Percentiles rank a stretch among this genome's conserved stretches.
Conservation (phyloP, 2,113 vertebrate species). For the Nesoenas mayeri region DNA sequence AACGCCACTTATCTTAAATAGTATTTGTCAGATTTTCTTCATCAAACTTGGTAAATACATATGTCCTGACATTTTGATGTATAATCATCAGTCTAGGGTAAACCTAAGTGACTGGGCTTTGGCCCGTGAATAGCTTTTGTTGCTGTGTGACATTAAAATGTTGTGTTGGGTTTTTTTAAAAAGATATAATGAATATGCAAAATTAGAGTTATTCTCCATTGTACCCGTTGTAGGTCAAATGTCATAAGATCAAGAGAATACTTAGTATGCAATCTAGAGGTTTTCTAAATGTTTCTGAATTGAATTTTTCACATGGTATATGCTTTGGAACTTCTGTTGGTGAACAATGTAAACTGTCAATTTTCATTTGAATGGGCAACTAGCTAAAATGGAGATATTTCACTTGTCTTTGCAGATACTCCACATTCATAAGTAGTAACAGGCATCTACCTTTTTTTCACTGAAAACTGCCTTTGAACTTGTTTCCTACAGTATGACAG, state of each 20-base stretch:
- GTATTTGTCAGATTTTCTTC: constrained; percentile 83
- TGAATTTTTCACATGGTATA: neutral
- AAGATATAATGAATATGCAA: constrained; percentile 79
- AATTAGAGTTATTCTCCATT: constrained; percentile 70
- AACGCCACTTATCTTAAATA: constrained; percentile 82
- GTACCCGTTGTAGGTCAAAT: constrained; percentile 67
- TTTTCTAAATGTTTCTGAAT: constrained; percentile 58
- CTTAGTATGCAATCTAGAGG: constrained; percentile 56
- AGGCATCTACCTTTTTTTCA: neutral
- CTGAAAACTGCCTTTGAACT: constrained; percentile 37
- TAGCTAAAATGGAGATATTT: constrained; percentile 10
- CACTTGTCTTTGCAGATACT: neutral
- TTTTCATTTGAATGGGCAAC: constrained; percentile 16
- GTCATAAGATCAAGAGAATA: constrained; percentile 65
- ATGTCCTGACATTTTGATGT: constrained; percentile 83
- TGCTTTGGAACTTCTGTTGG: neutral
- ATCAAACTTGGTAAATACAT: constrained; percentile 84
- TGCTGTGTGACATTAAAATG: constrained; percentile 78
- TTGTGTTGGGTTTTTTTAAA: neutral
- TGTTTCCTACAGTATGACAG: neutral
- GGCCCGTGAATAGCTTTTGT: constrained; percentile 79
- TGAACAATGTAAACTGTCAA: constrained; percentile 4
- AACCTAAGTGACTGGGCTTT: constrained; percentile 80
- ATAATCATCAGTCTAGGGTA: constrained; percentile 78
- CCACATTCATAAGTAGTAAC: neutral